Conservation (phyloP, 1,140 invertebrate species). For the Saccostrea cuccullata region DNA sequence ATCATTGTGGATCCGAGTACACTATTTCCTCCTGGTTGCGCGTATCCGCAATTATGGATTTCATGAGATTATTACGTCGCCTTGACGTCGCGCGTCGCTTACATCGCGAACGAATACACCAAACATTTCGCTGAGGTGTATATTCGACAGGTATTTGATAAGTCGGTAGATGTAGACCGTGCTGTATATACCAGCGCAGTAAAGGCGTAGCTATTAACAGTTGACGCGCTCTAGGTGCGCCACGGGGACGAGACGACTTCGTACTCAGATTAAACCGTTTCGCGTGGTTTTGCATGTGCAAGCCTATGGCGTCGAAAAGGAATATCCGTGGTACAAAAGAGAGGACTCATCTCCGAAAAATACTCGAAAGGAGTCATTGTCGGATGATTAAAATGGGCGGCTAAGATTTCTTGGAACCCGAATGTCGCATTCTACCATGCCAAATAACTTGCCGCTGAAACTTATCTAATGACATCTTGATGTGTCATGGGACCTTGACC, state of each 20-base stretch:
- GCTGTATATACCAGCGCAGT: constrained; percentile 37
- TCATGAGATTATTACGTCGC: constrained; percentile 42
- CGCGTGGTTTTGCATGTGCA: constrained; percentile 57
- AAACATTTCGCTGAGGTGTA: constrained; percentile 45
- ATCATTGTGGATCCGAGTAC: constrained; percentile 36
- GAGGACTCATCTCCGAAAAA: not conserved
- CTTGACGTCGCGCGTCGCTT: constrained; percentile 52
- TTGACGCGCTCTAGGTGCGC: constrained; percentile 50
- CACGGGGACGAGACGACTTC: constrained; percentile 38
- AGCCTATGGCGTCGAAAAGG: constrained; percentile 51
- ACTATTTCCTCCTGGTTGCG: constrained; percentile 50
- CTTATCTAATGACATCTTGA: constrained; percentile 36
- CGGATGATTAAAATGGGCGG: constrained; percentile 36
- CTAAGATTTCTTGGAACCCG: constrained; percentile 51
- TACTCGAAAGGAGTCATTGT: constrained; percentile 39
- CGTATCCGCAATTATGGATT: constrained; percentile 40
- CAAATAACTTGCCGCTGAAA: not conserved
- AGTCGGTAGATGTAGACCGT: constrained; percentile 48
- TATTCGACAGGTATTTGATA: too few relatives aligned
- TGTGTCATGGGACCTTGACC: constrained; percentile 31
- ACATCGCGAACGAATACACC: constrained; percentile 57
- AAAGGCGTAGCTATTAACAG: constrained; percentile 54
- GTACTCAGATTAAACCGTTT: constrained; percentile 49
- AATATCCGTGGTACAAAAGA: not conserved
- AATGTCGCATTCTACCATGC: constrained; percentile 33